Percentiles rank a stretch among this genome's conserved stretches.
These are phyloP conservation scores for Xenops minutus DNA, from an alignment of 2,797 vertebrate genomes.

Conservation along the genomic window DNA sequence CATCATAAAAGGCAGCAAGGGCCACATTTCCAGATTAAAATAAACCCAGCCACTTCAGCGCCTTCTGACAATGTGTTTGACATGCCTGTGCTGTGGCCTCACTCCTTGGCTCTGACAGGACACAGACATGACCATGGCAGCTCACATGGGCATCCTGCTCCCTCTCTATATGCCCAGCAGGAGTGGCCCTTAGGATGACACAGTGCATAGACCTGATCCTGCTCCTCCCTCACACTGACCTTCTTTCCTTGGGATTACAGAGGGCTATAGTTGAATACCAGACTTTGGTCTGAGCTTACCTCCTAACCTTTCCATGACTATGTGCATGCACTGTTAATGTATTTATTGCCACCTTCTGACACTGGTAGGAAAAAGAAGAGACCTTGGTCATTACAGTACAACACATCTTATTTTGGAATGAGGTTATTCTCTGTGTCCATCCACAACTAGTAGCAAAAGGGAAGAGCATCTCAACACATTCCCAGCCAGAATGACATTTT, in stretches of 20 bases:
- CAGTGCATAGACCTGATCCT: not conserved
- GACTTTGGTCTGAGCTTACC: not conserved
- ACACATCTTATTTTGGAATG: not conserved
- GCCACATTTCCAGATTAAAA: slow-evolving; percentile 67
- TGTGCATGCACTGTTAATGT: not conserved
- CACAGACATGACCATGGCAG: not conserved
- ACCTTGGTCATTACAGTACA: not conserved
- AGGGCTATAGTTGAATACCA: not conserved
- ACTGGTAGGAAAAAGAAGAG: not conserved
- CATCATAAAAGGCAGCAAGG: slow-evolving; percentile 68
- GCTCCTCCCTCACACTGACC: not conserved
- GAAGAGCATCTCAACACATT: not conserved
- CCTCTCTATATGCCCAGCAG: not conserved
- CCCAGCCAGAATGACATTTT: not conserved
- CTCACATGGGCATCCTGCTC: not conserved
- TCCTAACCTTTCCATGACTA: not conserved
- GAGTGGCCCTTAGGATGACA: not conserved
- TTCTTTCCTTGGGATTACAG: not conserved
- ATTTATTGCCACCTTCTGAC: not conserved
- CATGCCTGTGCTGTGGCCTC: slow-evolving; percentile 16
- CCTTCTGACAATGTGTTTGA: slow-evolving; percentile 68
- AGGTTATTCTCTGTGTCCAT: not conserved
- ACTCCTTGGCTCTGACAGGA: slow-evolving; percentile 26
- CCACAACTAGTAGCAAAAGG: not conserved
- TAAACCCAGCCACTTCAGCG: slow-evolving; percentile 65